Evolutionary conservation across 2,113 vertebrate species (phyloP).

Genomic region (Sigmodon hispidus): DNA sequence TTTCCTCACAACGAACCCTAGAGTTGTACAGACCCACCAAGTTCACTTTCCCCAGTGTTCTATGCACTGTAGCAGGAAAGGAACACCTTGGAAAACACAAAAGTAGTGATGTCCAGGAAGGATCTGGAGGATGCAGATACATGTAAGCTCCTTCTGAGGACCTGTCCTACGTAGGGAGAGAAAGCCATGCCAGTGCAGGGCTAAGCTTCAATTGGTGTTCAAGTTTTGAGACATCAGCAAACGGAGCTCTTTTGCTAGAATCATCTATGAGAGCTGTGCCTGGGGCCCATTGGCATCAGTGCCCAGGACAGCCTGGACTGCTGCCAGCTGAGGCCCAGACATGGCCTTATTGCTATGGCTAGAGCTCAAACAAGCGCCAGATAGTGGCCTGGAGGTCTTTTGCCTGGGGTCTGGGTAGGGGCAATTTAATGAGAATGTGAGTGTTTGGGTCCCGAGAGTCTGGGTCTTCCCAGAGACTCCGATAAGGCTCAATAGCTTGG

Average conservation of each 20-base stretch:
- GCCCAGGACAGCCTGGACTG: background rate
- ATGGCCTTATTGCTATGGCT: background rate
- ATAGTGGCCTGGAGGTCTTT: background rate
- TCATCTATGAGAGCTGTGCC: background rate
- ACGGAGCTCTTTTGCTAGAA: background rate
- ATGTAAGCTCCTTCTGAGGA: background rate
- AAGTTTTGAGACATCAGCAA: conserved; percentile 39
- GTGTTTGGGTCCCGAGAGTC: background rate
- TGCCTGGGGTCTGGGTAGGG: background rate
- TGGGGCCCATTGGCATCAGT: conserved; percentile 46
- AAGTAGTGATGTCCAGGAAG: background rate
- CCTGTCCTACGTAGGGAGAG: background rate
- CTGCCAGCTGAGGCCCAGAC: conserved; percentile 43
- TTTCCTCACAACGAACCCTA: background rate
- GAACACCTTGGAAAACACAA: background rate
- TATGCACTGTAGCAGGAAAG: background rate
- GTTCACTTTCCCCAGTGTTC: background rate
- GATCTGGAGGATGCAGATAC: background rate
- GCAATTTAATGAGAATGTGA: background rate
- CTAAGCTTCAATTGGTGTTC: background rate
- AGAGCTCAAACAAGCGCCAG: background rate
- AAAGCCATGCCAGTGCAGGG: background rate
- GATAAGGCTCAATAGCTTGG: background rate
- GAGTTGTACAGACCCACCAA: background rate
- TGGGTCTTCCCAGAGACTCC: background rate